A percentile compares a stretch with the other conserved stretches of the same genome.
Evolutionary conservation across 1,140 invertebrate genomes (phyloP).

Genomic region (Cydia pomonella): DNA sequence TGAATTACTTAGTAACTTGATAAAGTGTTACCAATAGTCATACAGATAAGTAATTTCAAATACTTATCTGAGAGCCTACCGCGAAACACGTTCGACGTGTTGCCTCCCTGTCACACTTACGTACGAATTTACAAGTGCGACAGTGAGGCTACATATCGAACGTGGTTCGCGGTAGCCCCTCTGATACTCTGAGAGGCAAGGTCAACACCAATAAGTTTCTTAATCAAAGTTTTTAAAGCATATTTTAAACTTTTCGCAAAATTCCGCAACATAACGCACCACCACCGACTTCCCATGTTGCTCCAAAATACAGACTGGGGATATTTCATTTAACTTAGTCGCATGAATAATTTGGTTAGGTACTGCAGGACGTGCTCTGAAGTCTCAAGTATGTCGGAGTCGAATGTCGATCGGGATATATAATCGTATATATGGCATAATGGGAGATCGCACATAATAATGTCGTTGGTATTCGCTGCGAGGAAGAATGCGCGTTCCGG

Average conservation of each 20-base stretch:
- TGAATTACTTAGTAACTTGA: too few relatives aligned
- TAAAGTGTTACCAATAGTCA: too few relatives aligned
- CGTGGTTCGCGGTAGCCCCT: too few relatives aligned
- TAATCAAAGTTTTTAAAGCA: too few relatives aligned
- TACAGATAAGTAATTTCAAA: too few relatives aligned
- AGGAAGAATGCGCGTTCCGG: slow-evolving; percentile 24
- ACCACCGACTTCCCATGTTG: not conserved
- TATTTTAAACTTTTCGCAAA: not conserved
- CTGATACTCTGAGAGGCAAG: too few relatives aligned
- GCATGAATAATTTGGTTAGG: slow-evolving; percentile 30
- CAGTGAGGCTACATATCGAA: too few relatives aligned
- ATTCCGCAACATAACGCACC: not conserved
- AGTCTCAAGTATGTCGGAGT: slow-evolving; percentile 26
- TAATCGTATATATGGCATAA: slow-evolving; percentile 16
- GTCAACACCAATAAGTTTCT: too few relatives aligned
- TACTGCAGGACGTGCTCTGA: slow-evolving; percentile 17
- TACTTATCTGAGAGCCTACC: too few relatives aligned
- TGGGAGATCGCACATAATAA: slow-evolving; percentile 31
- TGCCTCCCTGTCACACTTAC: too few relatives aligned
- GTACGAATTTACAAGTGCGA: too few relatives aligned
- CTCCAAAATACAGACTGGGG: not conserved
- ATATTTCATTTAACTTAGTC: slow-evolving; percentile 32
- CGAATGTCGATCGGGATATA: slow-evolving; percentile 23
- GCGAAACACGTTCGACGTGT: too few relatives aligned
- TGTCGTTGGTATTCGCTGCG: slow-evolving; percentile 29